These are phyloP conservation scores for Gadus chalcogrammus DNA, from an alignment of 2,113 vertebrate genomes.

Conservation along the genomic window DNA sequence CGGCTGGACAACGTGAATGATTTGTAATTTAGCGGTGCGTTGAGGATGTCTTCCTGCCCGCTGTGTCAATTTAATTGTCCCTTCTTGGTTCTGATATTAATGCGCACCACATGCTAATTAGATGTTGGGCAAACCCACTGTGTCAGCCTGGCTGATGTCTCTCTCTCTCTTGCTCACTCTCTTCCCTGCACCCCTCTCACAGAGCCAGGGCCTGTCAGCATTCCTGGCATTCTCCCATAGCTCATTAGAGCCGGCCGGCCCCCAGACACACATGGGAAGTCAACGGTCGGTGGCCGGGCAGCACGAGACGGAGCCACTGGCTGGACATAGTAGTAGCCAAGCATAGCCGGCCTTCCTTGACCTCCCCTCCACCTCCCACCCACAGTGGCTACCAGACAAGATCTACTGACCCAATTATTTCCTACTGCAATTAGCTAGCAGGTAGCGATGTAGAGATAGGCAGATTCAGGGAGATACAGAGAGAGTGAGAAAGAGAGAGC, in stretches of 20 bases:
- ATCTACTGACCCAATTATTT: conserved; percentile 45
- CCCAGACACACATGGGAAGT: conserved; percentile 45
- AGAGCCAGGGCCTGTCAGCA: conserved; percentile 61
- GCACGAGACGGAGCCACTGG: conserved; percentile 21
- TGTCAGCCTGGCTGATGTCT: conserved; percentile 41
- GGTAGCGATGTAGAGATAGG: too few species aligned
- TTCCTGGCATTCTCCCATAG: conserved; percentile 74
- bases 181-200: conserved; percentile 60
- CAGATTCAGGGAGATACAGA: too few species aligned
- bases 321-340: conserved; percentile 25
- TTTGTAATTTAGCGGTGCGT: too few species aligned
- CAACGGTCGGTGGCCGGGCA: conserved; percentile 44
- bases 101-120: conserved; percentile 65
- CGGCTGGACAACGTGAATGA: too few species aligned
- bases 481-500: too few species aligned
- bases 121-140: conserved; percentile 43
- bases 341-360: too few species aligned
- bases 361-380: neutral
- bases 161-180: conserved; percentile 55
- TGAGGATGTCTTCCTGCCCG: too few species aligned
- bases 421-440: neutral
- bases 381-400: conserved; percentile 7
- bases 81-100: conserved; percentile 17
- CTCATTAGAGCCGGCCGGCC: conserved; percentile 67
- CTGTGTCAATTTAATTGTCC: too few species aligned